Conservation (phyloP, 2,888 invertebrate genomes). For the Leptopterna dolabrata region DNA sequence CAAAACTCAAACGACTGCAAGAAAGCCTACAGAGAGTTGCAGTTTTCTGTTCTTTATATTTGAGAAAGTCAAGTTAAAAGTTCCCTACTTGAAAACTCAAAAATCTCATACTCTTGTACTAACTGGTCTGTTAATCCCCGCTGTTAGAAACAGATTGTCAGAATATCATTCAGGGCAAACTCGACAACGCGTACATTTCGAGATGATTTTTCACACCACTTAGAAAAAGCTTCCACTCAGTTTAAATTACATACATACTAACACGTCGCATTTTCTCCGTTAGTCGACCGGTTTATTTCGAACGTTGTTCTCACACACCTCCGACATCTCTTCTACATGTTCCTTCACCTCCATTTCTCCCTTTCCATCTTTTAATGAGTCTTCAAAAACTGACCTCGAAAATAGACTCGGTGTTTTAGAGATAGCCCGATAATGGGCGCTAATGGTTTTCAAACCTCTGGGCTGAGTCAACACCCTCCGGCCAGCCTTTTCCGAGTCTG, state of each 20-base stretch:
- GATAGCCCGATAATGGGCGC: slow-evolving; percentile 53
- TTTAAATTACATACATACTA: background rate
- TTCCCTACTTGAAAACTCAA: too few species aligned
- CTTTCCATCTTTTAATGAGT: slow-evolving; percentile 29
- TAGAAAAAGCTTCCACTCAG: background rate
- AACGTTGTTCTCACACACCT: background rate
- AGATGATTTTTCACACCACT: slow-evolving; percentile 8
- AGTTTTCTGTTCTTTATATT: too few species aligned
- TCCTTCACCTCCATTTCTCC: background rate
- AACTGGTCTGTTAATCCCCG: too few species aligned
- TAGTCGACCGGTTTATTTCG: background rate
- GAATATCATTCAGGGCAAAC: too few species aligned
- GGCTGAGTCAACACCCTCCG: slow-evolving; percentile 20
- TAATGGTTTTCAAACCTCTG: slow-evolving; percentile 46
- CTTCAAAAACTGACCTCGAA: slow-evolving; percentile 49
- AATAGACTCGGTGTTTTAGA: slow-evolving; percentile 50
- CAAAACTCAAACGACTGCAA: too few species aligned
- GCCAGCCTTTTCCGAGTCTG: background rate
- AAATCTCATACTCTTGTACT: too few species aligned
- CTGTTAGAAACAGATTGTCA: too few species aligned
- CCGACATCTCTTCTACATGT: background rate
- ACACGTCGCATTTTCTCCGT: background rate
- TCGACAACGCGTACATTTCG: background rate
- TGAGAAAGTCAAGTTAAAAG: too few species aligned
- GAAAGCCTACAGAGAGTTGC: too few species aligned